Conservation (phyloP, 2,888 invertebrate genomes). For the Drosophila cracens region DNA sequence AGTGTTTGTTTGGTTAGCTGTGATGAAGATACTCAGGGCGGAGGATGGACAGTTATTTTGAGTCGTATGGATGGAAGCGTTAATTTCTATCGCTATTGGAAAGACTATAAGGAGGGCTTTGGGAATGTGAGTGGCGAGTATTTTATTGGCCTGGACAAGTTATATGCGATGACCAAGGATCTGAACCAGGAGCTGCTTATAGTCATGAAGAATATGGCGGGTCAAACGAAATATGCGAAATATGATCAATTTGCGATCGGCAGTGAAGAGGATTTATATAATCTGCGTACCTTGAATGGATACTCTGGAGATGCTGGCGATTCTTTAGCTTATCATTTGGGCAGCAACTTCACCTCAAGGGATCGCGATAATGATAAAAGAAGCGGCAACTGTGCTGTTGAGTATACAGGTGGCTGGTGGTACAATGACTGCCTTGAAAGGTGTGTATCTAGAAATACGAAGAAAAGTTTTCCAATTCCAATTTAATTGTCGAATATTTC, state of each 20-base stretch:
- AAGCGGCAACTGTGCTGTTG: too few species aligned
- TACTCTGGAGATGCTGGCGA: constrained; percentile 89
- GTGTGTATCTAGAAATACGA: constrained; percentile 68
- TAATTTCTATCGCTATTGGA: constrained; percentile 88
- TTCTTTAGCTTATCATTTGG: constrained; percentile 88
- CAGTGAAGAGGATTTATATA: constrained; percentile 88
- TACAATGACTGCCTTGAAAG: constrained; percentile 90
- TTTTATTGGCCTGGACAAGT: constrained; percentile 89
- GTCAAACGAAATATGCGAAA: constrained; percentile 86
- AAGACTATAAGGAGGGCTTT: constrained; percentile 87
- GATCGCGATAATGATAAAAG: constrained; percentile 88
- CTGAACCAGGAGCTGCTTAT: constrained; percentile 87
- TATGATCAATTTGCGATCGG: constrained; percentile 89
- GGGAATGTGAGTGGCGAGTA: constrained; percentile 90
- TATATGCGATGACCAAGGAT: constrained; percentile 85
- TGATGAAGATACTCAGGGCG: constrained; percentile 86
- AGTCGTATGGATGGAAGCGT: constrained; percentile 88
- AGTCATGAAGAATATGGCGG: constrained; percentile 87
- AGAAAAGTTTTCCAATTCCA: neutral
- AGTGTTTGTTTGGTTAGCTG: constrained; percentile 87
- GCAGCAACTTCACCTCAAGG: constrained; percentile 88
- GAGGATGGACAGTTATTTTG: constrained; percentile 90
- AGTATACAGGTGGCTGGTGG: constrained; percentile 91
- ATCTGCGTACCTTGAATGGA: constrained; percentile 88
- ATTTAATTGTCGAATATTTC: neutral